Conservation (phyloP, 2,797 vertebrate genomes). For the Cirrhinus molitorella region DNA sequence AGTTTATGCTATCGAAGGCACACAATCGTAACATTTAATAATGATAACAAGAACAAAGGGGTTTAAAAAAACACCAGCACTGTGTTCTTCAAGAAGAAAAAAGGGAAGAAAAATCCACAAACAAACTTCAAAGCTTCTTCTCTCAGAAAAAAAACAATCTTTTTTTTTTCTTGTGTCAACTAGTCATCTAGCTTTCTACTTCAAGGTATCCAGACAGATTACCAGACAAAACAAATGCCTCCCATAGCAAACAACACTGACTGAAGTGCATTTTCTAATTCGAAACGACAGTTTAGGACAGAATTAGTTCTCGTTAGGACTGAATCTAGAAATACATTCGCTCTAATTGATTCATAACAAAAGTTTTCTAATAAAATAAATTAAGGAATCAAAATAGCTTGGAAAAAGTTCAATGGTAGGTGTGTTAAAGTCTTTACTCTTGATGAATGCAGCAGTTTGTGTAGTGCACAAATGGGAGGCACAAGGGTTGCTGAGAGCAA, state of each 20-base stretch:
- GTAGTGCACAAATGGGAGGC: constrained; percentile 49
- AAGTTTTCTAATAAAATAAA: constrained; percentile 38
- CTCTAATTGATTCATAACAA: constrained; percentile 31
- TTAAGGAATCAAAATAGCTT: constrained; percentile 41
- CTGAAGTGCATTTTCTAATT: constrained; percentile 34
- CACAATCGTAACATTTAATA: constrained; percentile 28
- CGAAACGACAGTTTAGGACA: constrained; percentile 6
- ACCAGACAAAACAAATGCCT: constrained; percentile 43
- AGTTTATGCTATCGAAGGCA: constrained; percentile 35
- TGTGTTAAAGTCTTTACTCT: background rate
- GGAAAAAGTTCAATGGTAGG: constrained; percentile 10
- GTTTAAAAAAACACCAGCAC: constrained; percentile 55
- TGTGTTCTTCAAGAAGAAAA: constrained; percentile 62
- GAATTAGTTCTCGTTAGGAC: constrained; percentile 29
- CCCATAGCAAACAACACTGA: constrained; percentile 53
- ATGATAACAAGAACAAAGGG: constrained; percentile 43
- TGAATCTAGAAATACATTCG: constrained; percentile 31
- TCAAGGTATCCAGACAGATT: constrained; percentile 17
- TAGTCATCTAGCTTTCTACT: constrained; percentile 51
- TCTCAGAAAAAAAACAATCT: constrained; percentile 62
- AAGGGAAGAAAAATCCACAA: constrained; percentile 38
- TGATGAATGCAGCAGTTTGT: constrained; percentile 37
- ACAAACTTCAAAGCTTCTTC: constrained; percentile 55
- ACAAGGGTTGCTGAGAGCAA: constrained; percentile 55
- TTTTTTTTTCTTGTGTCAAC: constrained; percentile 57